Percentiles rank a stretch among this genome's conserved stretches.
Evolutionary conservation across 2,797 vertebrate species (phyloP).

Genomic region (Bradypus variegatus): DNA sequence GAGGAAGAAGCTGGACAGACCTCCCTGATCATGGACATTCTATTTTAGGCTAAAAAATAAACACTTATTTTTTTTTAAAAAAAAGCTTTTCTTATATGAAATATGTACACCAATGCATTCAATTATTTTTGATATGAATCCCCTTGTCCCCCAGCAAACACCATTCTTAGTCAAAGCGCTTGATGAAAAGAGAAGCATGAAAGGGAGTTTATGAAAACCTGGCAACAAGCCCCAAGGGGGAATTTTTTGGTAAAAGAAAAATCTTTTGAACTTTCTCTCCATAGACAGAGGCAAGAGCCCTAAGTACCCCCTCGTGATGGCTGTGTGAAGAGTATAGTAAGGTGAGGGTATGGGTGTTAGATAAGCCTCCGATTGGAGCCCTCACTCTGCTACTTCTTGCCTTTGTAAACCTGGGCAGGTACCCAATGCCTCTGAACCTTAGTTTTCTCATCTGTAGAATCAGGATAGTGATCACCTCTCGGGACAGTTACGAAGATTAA

Average conservation of each 20-base stretch:
- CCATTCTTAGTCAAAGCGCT: background rate
- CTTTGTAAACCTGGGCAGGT: background rate
- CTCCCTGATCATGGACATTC: background rate
- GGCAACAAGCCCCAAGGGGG: background rate
- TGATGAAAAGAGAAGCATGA: background rate
- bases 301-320: background rate
- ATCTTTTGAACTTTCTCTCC: background rate
- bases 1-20: background rate
- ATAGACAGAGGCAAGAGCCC: background rate
- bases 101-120: background rate
- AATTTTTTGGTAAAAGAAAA: conserved; percentile 19
- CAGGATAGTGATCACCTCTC: background rate
- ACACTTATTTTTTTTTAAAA: background rate
- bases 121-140: background rate
- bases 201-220: background rate
- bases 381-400: background rate
- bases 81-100: background rate
- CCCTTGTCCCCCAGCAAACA: background rate
- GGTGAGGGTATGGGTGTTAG: background rate
- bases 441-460: background rate
- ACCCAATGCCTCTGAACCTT: background rate
- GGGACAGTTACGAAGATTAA: background rate
- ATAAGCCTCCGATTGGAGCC: background rate
- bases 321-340: background rate
- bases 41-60: background rate